These are phyloP conservation scores for Thunnus albacares DNA, from an alignment of 2,797 vertebrate species.

Conservation along the genomic window DNA sequence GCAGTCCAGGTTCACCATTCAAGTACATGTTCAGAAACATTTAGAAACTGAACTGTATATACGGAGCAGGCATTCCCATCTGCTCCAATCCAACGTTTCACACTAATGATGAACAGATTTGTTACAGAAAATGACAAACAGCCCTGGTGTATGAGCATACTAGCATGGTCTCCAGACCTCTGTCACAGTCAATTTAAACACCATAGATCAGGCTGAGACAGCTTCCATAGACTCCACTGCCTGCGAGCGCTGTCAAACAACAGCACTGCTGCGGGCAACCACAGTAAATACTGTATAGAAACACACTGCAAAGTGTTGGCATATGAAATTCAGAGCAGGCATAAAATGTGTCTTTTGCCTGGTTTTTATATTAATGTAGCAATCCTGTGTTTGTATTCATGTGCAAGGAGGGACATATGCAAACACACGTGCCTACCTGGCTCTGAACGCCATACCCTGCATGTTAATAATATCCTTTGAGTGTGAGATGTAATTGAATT, in stretches of 20 bases:
- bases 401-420: not conserved
- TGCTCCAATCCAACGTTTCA: not conserved
- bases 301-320: not conserved
- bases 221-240: not conserved
- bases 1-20: not conserved
- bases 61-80: not conserved
- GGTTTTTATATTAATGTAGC: not conserved
- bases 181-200: constrained; percentile 38
- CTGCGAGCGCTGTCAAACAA: constrained; percentile 11
- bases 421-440: not conserved
- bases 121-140: constrained; percentile 26
- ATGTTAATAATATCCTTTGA: not conserved
- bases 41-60: not conserved
- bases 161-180: constrained; percentile 5
- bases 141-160: constrained; percentile 5
- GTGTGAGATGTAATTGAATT: constrained; percentile 25
- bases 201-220: constrained; percentile 35
- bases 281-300: not conserved
- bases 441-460: not conserved
- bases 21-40: not conserved
- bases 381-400: not conserved
- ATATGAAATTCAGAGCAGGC: constrained; percentile 2
- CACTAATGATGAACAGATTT: constrained; percentile 7
- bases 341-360: not conserved
- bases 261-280: not conserved